Evolutionary conservation across 2,888 invertebrate species (phyloP), one percentile per base, ranked within the genome.

Genomic region (Cyrtodaria siliqua): DNA sequence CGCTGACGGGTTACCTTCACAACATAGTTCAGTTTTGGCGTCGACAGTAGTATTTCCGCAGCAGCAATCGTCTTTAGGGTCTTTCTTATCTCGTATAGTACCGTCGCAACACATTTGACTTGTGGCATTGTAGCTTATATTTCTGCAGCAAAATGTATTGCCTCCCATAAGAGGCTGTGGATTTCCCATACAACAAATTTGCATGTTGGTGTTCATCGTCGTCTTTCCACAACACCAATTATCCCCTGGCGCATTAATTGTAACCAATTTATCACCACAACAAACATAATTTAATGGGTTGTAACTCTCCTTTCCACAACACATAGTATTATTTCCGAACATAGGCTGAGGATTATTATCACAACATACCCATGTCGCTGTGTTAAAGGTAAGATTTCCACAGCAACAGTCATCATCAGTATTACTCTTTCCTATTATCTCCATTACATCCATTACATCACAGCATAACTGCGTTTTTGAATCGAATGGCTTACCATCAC

Each of bases 151-250:
- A 0, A 52, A 63, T 9, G 78, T 78, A 29, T 56, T 56, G 12
- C 52, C 64, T 42, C 56, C 63, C 14, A 49, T 55, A n/a, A 68
- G 59, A 0, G 59, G 60, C 44, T 73, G 68, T 23, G 78, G 59
- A n/a, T 53, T 64, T 4, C 78, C 78, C 20, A 56, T 33, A 38
- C 78, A 78, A 49, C 78, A 78, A 38, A 73, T 78, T 6, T 64
- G 53, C 20, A 56, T 72, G 4, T 68, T 56, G 12, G 72, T 64
- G 38, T 78, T 60, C 72, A 78, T 78, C 40, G 78, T 78, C 18
- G 69, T 60, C 63, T 69, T 69, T 23, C 78, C 78, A 44, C 78
- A 78, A 33, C 78, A 78, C 78, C 78, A 78, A 33, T 78, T 78
- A 20, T 78, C 78, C 18, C 64, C 72, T 16, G 38, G 26, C 16